Percentiles rank a stretch among this genome's conserved stretches.
phyloP scores from a whole-genome alignment of 2,113 vertebrate species.

The human region DNA sequence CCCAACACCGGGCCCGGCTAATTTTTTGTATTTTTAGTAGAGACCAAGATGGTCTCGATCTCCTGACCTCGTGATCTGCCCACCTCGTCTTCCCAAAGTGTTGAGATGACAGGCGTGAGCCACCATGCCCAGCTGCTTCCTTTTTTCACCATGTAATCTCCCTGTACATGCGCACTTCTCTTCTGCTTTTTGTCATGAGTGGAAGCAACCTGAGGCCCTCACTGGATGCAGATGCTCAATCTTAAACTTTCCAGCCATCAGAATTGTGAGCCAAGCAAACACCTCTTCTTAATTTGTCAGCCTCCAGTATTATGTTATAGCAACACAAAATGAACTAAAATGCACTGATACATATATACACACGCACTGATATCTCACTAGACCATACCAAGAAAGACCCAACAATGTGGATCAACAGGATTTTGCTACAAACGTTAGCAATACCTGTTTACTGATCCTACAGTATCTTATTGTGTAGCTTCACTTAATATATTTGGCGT shows the following conservation, averaged over 20 bases:
- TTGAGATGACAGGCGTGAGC: too few species aligned
- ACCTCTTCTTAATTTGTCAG: not conserved
- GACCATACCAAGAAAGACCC: not conserved
- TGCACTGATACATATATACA: not conserved
- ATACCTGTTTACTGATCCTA: not conserved
- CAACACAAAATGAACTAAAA: not conserved
- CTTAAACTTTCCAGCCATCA: not conserved
- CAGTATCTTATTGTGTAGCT: not conserved
- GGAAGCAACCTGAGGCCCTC: not conserved
- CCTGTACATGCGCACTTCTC: not conserved
- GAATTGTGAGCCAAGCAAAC: not conserved
- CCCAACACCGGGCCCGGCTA: too few species aligned
- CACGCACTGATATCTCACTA: not conserved
- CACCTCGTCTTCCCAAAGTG: too few species aligned
- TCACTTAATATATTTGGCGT: not conserved
- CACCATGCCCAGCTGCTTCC: not conserved
- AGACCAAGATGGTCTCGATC: too few species aligned
- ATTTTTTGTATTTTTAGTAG: too few species aligned
- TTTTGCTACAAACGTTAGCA: not conserved
- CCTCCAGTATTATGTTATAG: not conserved
- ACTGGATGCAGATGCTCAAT: not conserved
- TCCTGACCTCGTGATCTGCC: too few species aligned
- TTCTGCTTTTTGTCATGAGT: not conserved
- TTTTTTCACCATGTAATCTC: not conserved
- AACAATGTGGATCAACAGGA: fast-evolving